Base-by-base conservation (phyloP, 2,113 vertebrate genomes). In the Podocnemis expansa region DNA sequence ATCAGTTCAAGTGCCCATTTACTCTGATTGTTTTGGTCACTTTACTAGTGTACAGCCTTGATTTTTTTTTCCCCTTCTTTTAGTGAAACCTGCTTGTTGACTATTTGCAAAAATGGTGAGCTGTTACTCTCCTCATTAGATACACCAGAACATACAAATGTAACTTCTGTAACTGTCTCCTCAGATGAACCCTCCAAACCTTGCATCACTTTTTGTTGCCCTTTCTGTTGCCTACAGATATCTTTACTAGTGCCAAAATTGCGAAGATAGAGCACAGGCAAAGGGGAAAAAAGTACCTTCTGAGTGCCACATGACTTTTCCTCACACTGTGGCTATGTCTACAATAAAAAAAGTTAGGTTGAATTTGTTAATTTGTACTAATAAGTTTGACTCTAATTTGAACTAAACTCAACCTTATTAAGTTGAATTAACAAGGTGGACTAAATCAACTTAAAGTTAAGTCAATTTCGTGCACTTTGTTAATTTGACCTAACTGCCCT, bases 41-140 rank as follows among this genome's bases (percentile, higher is more conserved):
- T 93, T 92, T 82, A 89, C 51, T 83, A 78, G 55, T 45, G 70
- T 43, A 51, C 88, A 89, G 4, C 43, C 92, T 93, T 91, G 41
- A 10, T 19, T 92, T 88, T 83, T 17, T 78, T 82, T 60, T n/a
- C n/a, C 10, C 52, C 78, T 34, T 2, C 54, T 87, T 67, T 49
- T 88, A 60, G 70, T 89, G 41, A 93, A 91, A 79, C 80, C 25
- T 78, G n/a, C 73, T 93, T 84, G 81, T 88, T 58, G 43, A 60
- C 29, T 95, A 83, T 93, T 86, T 85, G 89, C 67, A 14, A 80
- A 91, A 95, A 84, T 7, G 67, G 17, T 13, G 41, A 86, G 25
- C 85, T 24, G 89, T 63, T 3, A 2, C 63, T 88, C 94, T 87
- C 47, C 16, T 87, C 45, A 24, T 58, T 73, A 89, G 43, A 63